Conservation (phyloP, 1,140 invertebrate species). For the Cydia strobilella region DNA sequence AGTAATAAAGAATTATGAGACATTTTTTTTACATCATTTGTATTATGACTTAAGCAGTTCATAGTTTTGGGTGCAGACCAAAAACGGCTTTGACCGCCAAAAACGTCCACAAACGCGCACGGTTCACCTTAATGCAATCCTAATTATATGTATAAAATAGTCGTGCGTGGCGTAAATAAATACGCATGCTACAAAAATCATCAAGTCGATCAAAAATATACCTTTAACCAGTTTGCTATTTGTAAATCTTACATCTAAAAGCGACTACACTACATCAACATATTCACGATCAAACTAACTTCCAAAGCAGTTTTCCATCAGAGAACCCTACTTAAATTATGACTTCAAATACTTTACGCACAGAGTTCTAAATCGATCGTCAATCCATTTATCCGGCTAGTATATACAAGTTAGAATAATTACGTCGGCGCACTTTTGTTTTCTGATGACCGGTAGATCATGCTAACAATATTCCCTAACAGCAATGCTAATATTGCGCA, state of each 20-base stretch:
- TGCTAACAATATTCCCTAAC: constrained; percentile 32
- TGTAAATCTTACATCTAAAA: not conserved
- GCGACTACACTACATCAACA: not conserved
- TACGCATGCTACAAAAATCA: not conserved
- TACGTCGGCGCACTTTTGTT: constrained; percentile 38
- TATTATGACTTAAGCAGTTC: no score
- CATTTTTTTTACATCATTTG: no score
- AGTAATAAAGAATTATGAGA: no score
- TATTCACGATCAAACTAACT: not conserved
- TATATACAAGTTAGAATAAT: not conserved
- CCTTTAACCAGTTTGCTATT: not conserved
- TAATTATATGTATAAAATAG: no score
- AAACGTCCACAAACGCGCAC: no score
- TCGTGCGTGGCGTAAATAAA: not conserved
- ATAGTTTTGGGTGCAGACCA: no score
- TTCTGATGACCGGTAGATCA: constrained; percentile 42
- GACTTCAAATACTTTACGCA: not conserved
- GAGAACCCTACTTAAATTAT: not conserved
- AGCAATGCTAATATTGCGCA: constrained; percentile 21
- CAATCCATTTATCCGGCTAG: not conserved
- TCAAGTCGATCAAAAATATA: not conserved
- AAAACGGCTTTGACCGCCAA: no score
- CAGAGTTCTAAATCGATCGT: not conserved
- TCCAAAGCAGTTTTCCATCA: not conserved
- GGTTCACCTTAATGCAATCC: no score